Evolutionary conservation across 1,140 invertebrate species (phyloP).

Genomic region (Leptonema lineaticorne): DNA sequence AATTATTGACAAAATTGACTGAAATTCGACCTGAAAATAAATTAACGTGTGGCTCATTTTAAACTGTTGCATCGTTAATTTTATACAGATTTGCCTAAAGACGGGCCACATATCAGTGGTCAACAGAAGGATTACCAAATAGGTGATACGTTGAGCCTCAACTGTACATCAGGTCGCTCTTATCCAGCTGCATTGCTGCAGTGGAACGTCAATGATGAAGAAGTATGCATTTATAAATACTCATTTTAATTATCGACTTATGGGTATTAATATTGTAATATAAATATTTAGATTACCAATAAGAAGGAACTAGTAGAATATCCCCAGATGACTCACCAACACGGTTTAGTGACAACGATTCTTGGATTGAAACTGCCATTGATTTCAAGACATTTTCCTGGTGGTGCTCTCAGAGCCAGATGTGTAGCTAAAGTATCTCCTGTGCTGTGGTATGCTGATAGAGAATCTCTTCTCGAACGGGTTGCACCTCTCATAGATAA

Average conservation of each 20-base stretch:
- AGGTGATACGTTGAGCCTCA: conserved; percentile 76
- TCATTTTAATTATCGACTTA: neutral
- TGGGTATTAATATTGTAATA: neutral
- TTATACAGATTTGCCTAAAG: conserved; percentile 69
- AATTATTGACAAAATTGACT: no score
- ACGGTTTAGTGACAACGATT: conserved; percentile 58
- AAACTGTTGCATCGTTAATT: no score
- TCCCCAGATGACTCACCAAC: conserved; percentile 54
- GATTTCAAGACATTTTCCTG: conserved; percentile 54
- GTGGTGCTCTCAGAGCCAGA: conserved; percentile 60
- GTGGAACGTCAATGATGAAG: conserved; percentile 80
- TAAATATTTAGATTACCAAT: conserved; percentile 51
- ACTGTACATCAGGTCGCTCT: conserved; percentile 80
- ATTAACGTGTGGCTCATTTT: no score
- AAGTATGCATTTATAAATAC: conserved; percentile 55
- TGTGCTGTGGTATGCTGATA: conserved; percentile 58
- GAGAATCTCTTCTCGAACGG: conserved; percentile 52
- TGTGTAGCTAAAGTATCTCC: conserved; percentile 62
- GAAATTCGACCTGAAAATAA: no score
- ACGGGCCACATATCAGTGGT: conserved; percentile 76
- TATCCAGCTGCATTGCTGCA: conserved; percentile 72
- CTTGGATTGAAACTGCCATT: conserved; percentile 58
- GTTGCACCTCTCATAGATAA: conserved; percentile 58
- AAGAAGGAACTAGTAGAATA: conserved; percentile 54
- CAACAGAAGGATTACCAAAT: conserved; percentile 75